These are phyloP conservation scores for Tuta absoluta DNA, from an alignment of 2,888 invertebrate species.

Conservation along the genomic window DNA sequence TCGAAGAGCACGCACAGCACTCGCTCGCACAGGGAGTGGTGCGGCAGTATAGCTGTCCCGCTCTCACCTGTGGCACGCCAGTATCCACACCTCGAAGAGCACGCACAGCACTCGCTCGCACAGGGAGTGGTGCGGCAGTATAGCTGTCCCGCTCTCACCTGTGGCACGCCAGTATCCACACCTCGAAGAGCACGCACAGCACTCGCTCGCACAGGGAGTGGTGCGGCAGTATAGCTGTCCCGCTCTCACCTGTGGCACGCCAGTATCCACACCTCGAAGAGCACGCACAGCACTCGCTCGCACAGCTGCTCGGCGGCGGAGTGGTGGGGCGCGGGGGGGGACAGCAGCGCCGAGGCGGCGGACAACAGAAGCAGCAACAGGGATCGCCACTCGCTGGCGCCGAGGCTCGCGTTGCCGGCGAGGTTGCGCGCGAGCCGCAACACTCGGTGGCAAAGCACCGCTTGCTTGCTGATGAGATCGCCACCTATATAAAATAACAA, in stretches of 20 bases:
- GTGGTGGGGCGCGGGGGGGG: slow-evolving; percentile 96
- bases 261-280: slow-evolving; percentile 90
- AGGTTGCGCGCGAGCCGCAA: slow-evolving; percentile 90
- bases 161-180: background rate
- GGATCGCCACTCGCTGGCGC: slow-evolving; percentile 95
- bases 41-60: too few relatives aligned
- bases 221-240: background rate
- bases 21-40: too few relatives aligned
- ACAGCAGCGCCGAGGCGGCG: slow-evolving; percentile 93
- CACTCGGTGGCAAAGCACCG: slow-evolving; percentile 95
- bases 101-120: too few relatives aligned
- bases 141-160: too few relatives aligned
- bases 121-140: too few relatives aligned
- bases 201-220: too few relatives aligned
- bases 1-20: too few relatives aligned
- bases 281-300: slow-evolving; percentile 94
- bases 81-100: too few relatives aligned
- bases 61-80: too few relatives aligned
- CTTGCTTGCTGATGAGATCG: slow-evolving; percentile 95
- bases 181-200: background rate
- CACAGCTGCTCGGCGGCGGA: slow-evolving; percentile 97
- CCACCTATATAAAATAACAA: slow-evolving; percentile 84
- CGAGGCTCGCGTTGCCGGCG: slow-evolving; percentile 79
- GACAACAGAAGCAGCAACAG: slow-evolving; percentile 90
- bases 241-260: slow-evolving; percentile 76